Evolutionary conservation across 37 sponge, comb jelly and placozoan species (phyloP), one percentile per base, ranked within the genome.

Genomic region (Halichondria panicea): DNA sequence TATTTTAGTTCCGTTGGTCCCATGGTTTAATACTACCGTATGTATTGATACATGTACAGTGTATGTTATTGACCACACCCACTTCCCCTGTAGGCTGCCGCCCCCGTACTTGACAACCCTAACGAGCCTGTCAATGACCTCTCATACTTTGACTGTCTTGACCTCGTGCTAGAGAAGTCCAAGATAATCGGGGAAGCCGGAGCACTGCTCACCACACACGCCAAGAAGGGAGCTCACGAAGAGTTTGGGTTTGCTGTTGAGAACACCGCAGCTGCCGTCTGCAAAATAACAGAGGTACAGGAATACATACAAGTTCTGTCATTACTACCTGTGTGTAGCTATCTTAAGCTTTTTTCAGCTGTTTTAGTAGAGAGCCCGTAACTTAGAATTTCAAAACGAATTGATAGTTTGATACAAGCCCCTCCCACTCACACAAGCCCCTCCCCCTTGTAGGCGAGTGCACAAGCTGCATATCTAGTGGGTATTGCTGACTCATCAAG

Each of bases 91-190:
- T 60, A 91, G 87, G 89, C 93, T 57, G 82, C 57, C 1, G 89
- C 85, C 39, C 68, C 89, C 12, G 66, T 93, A 34, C 72, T 96
- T 31, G 82, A 92, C 65, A 87, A 80, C 53, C 93, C 94, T n/a
- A 87, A 80, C 70, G 99, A 95, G 59, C 93, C 99, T 15, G 93
- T 94, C 25, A 95, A 59, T 71, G 95, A 94, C 13, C 78, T 70
- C 28, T 91, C 90, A 46, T 97, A 89, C 80, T 97, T 94, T 89
- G 99, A 89, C 55, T 97, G 99, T 63, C 85, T 95, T 36, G 99
- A 97, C 57, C 52, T 87, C 19, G 95, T 97, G 11, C 54, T 87
- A 19, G 95, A 97, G 76, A 97, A 84, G 67, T 85, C 93, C 22
- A 80, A 69, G 78, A 85, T 89, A 50, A 68, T 93, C 24, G 94